Evolutionary conservation across 2,113 vertebrate genomes (phyloP), one percentile per base, ranked within the genome.

Genomic region (Tyto alba): DNA sequence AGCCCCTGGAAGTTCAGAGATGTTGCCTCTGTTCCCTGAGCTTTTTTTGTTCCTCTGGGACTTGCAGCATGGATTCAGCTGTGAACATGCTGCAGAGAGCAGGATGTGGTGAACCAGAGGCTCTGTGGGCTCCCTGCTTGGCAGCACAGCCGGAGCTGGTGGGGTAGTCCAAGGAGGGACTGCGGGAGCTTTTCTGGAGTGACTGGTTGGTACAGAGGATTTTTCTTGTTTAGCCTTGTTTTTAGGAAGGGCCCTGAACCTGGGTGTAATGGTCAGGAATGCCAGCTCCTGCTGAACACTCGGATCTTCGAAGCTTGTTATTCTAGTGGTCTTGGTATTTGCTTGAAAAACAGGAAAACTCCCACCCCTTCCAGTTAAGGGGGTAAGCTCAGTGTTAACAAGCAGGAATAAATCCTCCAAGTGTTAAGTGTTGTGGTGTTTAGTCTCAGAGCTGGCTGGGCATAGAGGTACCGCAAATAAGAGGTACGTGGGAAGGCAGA

Each of bases 51-150:
- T 86, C 90, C 64, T 47, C 3, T 32, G 50, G 69, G 96, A 81
- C n/a, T 55, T 74, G 40, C 60, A 86, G 88, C 76, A 64, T 71
- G 34, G 84, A 38, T 84, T 92, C 72, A 84, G 60, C 86, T 93
- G 93, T 52, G 85, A 88, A 80, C 13, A 40, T 0, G 0, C 75
- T 93, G 85, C 40, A 47, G 88, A 84, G 73, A 88, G 56, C 88
- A 95, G 95, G 94, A 95, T 96, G 95, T 96, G 93, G 94, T 94
- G 74, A 97, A 56, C 79, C 73, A 64, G 64, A 90, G 78, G 30
- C 87, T 92, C 84, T 77, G 64, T 85, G 76, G 77, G 79, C 81
- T 92, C 93, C 87, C 69, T 92, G 80, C 91, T 71, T 95, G 89
- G 91, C 87, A 90, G 64, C 48, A 43, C 72, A 71, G 69, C n/a